Evolutionary conservation across 2,888 invertebrate species (phyloP).

Genomic region (Hirtodrosophila confusa): DNA sequence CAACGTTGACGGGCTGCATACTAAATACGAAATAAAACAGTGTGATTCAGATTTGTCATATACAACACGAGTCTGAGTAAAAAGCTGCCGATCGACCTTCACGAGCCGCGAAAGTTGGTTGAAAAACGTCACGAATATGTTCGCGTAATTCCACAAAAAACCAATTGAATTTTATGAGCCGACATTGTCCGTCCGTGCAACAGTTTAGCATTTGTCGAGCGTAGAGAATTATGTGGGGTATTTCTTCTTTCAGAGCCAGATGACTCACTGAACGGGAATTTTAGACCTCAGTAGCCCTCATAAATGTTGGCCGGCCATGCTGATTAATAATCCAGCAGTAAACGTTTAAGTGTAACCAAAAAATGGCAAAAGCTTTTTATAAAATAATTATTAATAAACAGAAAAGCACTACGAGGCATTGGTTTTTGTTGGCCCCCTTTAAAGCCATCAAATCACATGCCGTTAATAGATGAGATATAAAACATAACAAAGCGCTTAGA

Average conservation of each 20-base stretch:
- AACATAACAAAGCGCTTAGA: conserved; percentile 53
- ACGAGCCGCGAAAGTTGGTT: conserved; percentile 40
- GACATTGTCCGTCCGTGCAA: neutral
- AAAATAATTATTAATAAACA: conserved; percentile 36
- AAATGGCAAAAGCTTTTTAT: conserved; percentile 29
- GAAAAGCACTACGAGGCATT: conserved; percentile 7
- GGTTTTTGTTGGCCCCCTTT: conserved; percentile 46
- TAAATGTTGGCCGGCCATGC: conserved; percentile 22
- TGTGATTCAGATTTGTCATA: conserved; percentile 63
- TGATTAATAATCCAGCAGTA: conserved; percentile 21
- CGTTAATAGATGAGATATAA: conserved; percentile 32
- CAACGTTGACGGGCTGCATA: conserved; percentile 56
- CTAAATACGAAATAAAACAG: conserved; percentile 45
- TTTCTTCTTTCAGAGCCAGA: conserved; percentile 12
- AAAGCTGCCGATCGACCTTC: conserved; percentile 62
- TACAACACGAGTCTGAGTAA: conserved; percentile 19
- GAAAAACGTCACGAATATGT: conserved; percentile 59
- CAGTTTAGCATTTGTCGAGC: conserved; percentile 55
- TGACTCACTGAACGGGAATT: conserved; percentile 55
- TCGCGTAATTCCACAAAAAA: conserved; percentile 45
- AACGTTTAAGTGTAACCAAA: conserved; percentile 33
- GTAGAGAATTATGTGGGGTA: conserved; percentile 49
- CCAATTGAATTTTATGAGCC: conserved; percentile 45
- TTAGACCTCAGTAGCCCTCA: conserved; percentile 17
- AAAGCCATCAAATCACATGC: conserved; percentile 37